A percentile compares a stretch with the other conserved stretches of the same genome.
Conservation (phyloP, 2,888 invertebrate species). For the Linyphia triangularis region DNA sequence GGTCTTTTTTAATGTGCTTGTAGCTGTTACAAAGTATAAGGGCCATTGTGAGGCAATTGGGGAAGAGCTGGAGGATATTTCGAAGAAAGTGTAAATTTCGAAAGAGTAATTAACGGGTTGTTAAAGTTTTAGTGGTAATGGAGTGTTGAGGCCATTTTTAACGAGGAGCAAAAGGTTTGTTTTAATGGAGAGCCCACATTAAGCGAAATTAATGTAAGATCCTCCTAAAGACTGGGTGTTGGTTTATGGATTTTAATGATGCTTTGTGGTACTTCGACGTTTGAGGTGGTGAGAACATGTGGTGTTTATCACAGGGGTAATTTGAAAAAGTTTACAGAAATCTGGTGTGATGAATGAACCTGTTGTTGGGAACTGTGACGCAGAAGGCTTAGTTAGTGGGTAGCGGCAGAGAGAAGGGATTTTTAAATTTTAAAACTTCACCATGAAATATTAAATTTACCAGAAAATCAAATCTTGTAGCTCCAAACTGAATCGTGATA, state of each 20-base stretch:
- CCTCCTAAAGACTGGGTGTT: constrained; percentile 12
- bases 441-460: too few species aligned
- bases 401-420: too few species aligned
- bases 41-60: constrained; percentile 22
- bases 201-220: constrained; percentile 52
- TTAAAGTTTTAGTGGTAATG: constrained; percentile 25
- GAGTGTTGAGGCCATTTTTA: constrained; percentile 11
- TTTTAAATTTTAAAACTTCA: too few species aligned
- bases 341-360: background rate
- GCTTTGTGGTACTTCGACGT: background rate
- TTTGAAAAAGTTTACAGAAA: background rate
- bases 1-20: background rate
- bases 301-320: background rate
- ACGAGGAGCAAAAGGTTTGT: constrained; percentile 23
- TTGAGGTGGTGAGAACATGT: background rate
- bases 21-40: constrained; percentile 13
- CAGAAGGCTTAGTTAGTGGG: too few species aligned
- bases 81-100: constrained; percentile 46
- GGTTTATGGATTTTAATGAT: background rate
- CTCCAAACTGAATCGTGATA: too few species aligned
- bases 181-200: background rate
- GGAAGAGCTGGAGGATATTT: constrained; percentile 2
- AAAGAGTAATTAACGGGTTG: constrained; percentile 34
- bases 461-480: too few species aligned
- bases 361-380: too few species aligned